These are phyloP conservation scores for Sclerurus mexicanus DNA, from an alignment of 2,113 vertebrate species.

Conservation along the genomic window DNA sequence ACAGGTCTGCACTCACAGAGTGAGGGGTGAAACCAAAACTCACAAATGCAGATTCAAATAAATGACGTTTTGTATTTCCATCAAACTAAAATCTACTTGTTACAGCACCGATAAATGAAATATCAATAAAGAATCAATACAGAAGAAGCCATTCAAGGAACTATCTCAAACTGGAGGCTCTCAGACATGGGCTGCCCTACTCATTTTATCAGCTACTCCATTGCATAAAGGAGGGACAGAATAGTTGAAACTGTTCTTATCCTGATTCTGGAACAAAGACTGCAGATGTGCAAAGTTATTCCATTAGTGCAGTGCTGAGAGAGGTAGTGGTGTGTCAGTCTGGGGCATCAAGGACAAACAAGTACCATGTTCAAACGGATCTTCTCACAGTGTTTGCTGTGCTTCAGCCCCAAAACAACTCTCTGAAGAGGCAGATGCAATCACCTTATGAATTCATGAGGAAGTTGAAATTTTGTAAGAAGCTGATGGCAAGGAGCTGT, in stretches of 20 bases:
- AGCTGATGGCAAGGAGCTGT: slow-evolving; percentile 22
- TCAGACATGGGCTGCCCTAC: neutral
- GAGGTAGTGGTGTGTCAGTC: neutral
- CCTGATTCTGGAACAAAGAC: neutral
- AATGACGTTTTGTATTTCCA: neutral
- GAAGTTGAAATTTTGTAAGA: slow-evolving; percentile 1
- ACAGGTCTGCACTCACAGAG: neutral
- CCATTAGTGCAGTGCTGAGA: neutral
- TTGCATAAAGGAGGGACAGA: neutral
- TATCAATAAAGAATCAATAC: neutral
- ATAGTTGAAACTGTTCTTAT: neutral
- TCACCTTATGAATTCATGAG: neutral
- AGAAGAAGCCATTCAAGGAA: neutral
- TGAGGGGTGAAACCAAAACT: neutral
- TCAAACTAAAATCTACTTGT: neutral
- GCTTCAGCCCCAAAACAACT: neutral
- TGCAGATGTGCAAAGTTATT: neutral
- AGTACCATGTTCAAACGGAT: neutral
- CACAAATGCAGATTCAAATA: neutral
- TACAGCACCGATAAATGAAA: neutral
- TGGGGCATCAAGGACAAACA: neutral
- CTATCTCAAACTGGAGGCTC: neutral
- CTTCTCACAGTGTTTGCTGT: neutral
- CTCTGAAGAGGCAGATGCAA: neutral
- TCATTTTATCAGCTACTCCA: neutral